phyloP scores from a whole-genome alignment of 1,140 invertebrate species.

The Bombus impatiens region DNA sequence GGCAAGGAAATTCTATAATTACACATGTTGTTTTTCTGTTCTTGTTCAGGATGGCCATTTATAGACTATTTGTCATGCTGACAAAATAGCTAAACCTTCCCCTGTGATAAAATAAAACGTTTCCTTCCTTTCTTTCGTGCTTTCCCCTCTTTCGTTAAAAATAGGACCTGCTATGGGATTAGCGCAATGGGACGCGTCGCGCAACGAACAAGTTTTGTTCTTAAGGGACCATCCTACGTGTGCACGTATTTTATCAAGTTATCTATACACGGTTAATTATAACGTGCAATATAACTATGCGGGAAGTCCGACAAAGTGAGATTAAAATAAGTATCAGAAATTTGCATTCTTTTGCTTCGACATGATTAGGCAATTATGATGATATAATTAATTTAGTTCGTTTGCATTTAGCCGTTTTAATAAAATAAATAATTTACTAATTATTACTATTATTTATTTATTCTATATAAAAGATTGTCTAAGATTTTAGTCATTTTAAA shows the following conservation, averaged over 20 bases:
- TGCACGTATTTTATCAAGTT: neutral
- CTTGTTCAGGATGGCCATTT: no score
- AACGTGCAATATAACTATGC: neutral
- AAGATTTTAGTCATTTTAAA: neutral
- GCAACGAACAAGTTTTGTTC: neutral
- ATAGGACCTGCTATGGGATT: neutral
- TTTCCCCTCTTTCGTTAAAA: neutral
- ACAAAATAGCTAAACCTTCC: constrained; percentile 1
- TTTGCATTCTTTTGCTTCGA: neutral
- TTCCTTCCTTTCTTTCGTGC: neutral
- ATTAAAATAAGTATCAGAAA: neutral
- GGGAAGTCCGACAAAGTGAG: neutral
- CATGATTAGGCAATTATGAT: neutral
- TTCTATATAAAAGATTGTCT: no score
- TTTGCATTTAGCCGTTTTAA: no score
- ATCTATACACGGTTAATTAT: neutral
- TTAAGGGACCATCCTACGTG: constrained; percentile 3
- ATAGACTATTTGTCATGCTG: neutral
- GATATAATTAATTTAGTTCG: neutral
- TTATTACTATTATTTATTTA: neutral
- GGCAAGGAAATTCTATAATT: constrained; percentile 53
- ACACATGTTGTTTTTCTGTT: constrained; percentile 40
- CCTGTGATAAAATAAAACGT: neutral
- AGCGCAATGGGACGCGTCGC: no score
- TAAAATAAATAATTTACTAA: neutral